These are phyloP conservation scores for Scaptomyza reducta DNA, from an alignment of 2,888 invertebrate genomes.

Conservation along the genomic window DNA sequence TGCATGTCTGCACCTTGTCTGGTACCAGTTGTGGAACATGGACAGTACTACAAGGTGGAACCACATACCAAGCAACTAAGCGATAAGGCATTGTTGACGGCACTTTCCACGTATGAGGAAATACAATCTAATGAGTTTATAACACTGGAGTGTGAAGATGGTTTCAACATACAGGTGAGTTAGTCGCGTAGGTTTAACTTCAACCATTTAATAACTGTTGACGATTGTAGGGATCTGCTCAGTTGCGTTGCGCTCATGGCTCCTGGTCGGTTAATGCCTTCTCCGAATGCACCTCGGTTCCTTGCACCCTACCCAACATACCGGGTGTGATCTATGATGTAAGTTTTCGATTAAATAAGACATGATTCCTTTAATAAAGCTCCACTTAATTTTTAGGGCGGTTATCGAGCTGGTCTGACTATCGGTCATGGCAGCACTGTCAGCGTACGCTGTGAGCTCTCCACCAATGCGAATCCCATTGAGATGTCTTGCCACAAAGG, in stretches of 20 bases:
- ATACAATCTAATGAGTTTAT: conserved; percentile 90
- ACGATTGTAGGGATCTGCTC: conserved; percentile 87
- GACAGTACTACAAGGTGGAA: conserved; percentile 86
- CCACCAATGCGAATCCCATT: conserved; percentile 85
- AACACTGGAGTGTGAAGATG: conserved; percentile 90
- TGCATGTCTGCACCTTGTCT: conserved; percentile 92
- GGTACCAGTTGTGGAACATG: conserved; percentile 89
- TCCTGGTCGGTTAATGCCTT: conserved; percentile 91
- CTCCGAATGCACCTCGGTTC: conserved; percentile 90
- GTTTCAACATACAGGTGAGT: conserved; percentile 85
- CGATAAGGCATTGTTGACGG: conserved; percentile 77
- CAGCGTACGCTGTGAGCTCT: conserved; percentile 88
- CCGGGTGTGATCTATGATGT: conserved; percentile 82
- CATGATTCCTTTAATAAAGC: neutral
- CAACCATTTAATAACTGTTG: neutral
- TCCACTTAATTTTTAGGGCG: conserved; percentile 85
- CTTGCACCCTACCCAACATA: conserved; percentile 82
- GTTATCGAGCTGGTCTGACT: conserved; percentile 91
- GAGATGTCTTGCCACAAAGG: conserved; percentile 83
- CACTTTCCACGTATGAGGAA: conserved; percentile 83
- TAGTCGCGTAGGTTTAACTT: accelerated
- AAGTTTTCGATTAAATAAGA: conserved; percentile 7
- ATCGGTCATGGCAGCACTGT: conserved; percentile 93
- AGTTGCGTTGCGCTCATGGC: conserved; percentile 91
- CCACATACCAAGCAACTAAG: conserved; percentile 79